Conservation (phyloP, 2,888 invertebrate genomes). For the Crossocerus cetratus region DNA sequence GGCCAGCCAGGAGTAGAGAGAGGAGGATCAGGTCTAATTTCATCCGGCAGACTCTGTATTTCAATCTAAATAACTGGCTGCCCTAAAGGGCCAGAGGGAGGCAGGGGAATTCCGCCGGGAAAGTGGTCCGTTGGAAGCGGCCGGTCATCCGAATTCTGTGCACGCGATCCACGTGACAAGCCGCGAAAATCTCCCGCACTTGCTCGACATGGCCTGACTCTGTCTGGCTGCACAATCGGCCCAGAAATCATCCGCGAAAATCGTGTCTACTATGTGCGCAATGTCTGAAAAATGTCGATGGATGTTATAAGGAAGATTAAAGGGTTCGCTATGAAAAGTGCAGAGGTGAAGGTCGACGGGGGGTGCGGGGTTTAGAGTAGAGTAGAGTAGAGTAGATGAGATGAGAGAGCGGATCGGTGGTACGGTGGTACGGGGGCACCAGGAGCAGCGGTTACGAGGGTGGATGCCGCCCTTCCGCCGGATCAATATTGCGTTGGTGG, state of each 20-base stretch:
- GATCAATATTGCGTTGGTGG: conserved; percentile 77
- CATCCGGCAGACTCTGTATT: background rate
- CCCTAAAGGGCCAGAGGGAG: background rate
- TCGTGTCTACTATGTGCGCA: too few species aligned
- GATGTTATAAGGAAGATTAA: background rate
- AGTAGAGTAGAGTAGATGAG: conserved; percentile 26
- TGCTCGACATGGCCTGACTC: background rate
- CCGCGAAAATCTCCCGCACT: background rate
- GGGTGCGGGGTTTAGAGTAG: background rate
- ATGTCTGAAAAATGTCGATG: too few species aligned
- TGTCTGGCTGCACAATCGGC: background rate
- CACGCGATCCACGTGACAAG: conserved; percentile 3
- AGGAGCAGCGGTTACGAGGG: conserved; percentile 64
- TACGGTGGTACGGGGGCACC: conserved; percentile 51
- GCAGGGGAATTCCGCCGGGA: background rate
- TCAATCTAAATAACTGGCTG: background rate
- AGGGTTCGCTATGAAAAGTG: conserved; percentile 2
- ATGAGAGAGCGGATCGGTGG: conserved; percentile 13
- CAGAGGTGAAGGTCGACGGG: background rate
- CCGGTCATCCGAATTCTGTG: background rate
- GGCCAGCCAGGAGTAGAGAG: too few species aligned
- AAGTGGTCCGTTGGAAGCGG: background rate
- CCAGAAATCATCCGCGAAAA: too few species aligned
- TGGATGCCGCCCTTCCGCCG: conserved; percentile 76
- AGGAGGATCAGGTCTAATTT: too few species aligned